Evolutionary conservation across 2,888 invertebrate species (phyloP), one percentile per base, ranked within the genome.

Genomic region (Alcis repandata): DNA sequence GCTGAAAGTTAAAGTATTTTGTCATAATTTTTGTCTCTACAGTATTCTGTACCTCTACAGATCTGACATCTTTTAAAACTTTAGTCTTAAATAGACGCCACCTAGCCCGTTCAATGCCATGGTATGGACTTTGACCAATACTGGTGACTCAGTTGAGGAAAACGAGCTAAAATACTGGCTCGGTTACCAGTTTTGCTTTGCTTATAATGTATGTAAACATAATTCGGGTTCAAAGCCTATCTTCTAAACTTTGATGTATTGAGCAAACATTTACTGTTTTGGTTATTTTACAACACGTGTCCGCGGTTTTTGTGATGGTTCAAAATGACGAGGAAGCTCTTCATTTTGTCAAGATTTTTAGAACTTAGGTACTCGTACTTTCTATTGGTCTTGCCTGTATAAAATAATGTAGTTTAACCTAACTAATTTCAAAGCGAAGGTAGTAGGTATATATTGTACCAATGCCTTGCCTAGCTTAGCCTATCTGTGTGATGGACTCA

Each of bases 1-100:
- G 89, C 96, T 96, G 81, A 17, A 90, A 76, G 43, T 41, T 32
- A 32, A 11, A 45, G 10, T 45, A 11, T 20, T 45, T 45, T 20
- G 20, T 45, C 7, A 45, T 2, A 43, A 45, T n/a, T n/a, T n/a
- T n/a, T n/a, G n/a, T n/a, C n/a, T n/a, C n/a, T n/a, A n/a, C n/a
- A n/a, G n/a, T n/a, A n/a, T n/a, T n/a, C n/a, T n/a, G n/a, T n/a
- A n/a, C n/a, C n/a, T n/a, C n/a, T n/a, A n/a, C n/a, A n/a, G n/a
- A n/a, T n/a, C n/a, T n/a, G n/a, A n/a, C n/a, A n/a, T n/a, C n/a
- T n/a, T n/a, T n/a, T n/a, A n/a, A n/a, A n/a, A n/a, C n/a, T n/a
- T n/a, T n/a, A n/a, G n/a, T n/a, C n/a, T n/a, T n/a, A n/a, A n/a
- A n/a, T n/a, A n/a, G n/a, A n/a, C n/a, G n/a, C n/a, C n/a, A n/a